Conservation (phyloP, 1,140 invertebrate genomes). For the Antheraea mylitta region DNA sequence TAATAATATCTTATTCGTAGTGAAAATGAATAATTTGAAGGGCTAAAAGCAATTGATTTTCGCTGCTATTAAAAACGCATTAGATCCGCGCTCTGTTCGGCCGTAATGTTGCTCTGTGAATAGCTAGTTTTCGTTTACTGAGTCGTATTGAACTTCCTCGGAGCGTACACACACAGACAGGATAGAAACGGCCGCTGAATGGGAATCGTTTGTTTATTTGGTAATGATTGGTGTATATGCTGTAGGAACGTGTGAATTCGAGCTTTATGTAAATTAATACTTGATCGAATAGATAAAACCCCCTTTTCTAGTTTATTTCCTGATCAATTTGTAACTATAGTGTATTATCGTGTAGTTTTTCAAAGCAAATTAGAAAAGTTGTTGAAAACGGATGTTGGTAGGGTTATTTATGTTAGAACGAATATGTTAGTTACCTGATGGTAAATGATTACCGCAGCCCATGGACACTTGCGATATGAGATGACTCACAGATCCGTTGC, state of each 20-base stretch:
- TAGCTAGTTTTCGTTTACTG: not conserved
- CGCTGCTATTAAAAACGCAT: conserved; percentile 68
- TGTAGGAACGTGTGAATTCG: not conserved
- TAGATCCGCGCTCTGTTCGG: conserved; percentile 26
- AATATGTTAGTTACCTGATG: too few relatives aligned
- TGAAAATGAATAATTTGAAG: not conserved
- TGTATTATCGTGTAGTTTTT: not conserved
- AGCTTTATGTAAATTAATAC: not conserved
- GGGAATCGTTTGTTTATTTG: conserved; percentile 24
- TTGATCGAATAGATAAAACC: not conserved
- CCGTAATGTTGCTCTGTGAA: not conserved
- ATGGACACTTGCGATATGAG: too few relatives aligned
- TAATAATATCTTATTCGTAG: conserved; percentile 5
- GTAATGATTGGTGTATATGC: not conserved
- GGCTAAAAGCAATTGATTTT: not conserved
- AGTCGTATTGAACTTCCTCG: not conserved
- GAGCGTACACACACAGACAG: not conserved
- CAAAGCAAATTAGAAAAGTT: not conserved
- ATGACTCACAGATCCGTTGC: too few relatives aligned
- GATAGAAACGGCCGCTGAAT: conserved; percentile 13
- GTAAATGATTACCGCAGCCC: too few relatives aligned
- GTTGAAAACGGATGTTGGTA: too few relatives aligned
- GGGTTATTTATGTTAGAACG: too few relatives aligned
- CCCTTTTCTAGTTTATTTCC: not conserved
- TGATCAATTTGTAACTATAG: conserved; percentile 1